Evolutionary conservation across 2,797 vertebrate genomes (phyloP).

Genomic region (Scolopax rusticola): DNA sequence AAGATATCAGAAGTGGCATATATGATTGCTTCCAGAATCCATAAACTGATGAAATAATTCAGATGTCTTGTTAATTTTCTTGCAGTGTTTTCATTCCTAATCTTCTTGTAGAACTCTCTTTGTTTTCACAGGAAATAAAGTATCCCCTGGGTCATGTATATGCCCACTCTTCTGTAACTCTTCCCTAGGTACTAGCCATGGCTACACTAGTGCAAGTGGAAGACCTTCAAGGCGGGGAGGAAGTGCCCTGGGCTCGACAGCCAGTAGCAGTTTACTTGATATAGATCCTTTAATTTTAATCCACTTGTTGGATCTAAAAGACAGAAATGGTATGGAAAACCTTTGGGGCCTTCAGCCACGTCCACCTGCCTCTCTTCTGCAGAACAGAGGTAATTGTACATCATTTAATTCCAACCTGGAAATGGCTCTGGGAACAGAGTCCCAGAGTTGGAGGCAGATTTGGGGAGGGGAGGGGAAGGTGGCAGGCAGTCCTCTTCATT

Average conservation of each 20-base stretch:
- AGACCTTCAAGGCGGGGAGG: conserved; percentile 81
- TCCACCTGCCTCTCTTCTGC: conserved; percentile 89
- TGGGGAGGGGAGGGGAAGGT: not conserved
- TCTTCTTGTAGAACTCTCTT: not conserved
- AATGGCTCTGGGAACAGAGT: not conserved
- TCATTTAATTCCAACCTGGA: not conserved
- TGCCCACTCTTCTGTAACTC: not conserved
- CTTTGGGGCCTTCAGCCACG: conserved; percentile 96
- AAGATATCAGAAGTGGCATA: not conserved
- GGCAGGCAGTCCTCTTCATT: not conserved
- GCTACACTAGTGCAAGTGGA: conserved; percentile 73
- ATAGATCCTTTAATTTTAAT: conserved; percentile 97
- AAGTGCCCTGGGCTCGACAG: conserved; percentile 71
- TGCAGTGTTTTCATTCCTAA: not conserved
- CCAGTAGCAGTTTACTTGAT: conserved; percentile 88
- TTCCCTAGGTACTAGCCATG: conserved; percentile 72
- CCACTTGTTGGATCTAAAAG: conserved; percentile 95
- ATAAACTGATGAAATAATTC: not conserved
- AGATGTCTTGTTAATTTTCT: not conserved
- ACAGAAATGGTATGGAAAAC: conserved; percentile 91
- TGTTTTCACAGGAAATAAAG: not conserved
- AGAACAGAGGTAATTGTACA: conserved; percentile 85
- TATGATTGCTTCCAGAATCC: not conserved
- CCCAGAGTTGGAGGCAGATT: not conserved
- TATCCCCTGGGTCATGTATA: not conserved